Base-by-base conservation (phyloP, 2,888 invertebrate species). In the Xestia xanthographa region DNA sequence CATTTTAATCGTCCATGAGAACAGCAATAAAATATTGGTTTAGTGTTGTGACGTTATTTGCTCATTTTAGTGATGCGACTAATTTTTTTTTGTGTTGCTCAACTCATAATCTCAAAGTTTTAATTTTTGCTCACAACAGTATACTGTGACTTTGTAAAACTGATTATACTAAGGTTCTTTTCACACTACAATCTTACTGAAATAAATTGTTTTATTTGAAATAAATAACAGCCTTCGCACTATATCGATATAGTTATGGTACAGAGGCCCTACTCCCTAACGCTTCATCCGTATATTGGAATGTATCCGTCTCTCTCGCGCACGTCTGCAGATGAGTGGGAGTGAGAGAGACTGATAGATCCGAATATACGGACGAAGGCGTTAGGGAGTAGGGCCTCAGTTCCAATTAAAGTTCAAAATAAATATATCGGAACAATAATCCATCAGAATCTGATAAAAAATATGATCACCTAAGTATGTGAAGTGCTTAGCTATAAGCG, bases 21-120 rank as follows among this genome's bases (percentile, higher is more conserved):
- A 77, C 69, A 87, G 78, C 87, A 82, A 85, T 84, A 79, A 70
- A 70, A 41, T 70, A 67, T 72, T 78, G n/a, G 66, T 80, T 80
- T 85, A 88, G 74, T 71, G 68, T 60, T 70, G 72, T 85, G 50
- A 56, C 60, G 43, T 77, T 80, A 62, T 75, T 85, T 86, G 84
- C 86, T 87, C 86, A 87, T 80, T 72, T 72, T 79, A 77, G 71
- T 81, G 72, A 78, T 80, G 66, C 65, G 77, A 66, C 77, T 66
- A 63, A 71, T 79, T 80, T 72, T 68, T 77, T 79, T 71, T 83
- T 89, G 65, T 89, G 85, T 89, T 89, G 91, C 91, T 91, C 90
- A 91, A 90, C 66, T 68, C 68, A 85, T 86, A 91, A 91, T 90
- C 88, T 90, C 85, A 83, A 77, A 50, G 66, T 78, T 86, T 77